These are phyloP conservation scores for Drosophila pseudotakahashii DNA, from an alignment of 2,888 invertebrate genomes.

Conservation along the genomic window DNA sequence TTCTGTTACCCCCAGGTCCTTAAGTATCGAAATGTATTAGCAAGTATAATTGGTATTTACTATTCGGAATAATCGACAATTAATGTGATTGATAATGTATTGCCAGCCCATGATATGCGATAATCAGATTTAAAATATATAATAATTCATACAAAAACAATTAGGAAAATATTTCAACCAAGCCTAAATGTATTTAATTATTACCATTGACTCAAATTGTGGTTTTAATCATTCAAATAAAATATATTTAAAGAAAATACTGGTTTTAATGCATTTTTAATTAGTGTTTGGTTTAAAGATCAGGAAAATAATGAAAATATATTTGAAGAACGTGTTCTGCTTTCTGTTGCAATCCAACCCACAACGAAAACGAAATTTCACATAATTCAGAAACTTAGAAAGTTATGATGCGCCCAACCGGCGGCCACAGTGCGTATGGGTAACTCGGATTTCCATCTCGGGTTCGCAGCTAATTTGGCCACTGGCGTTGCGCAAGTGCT, in stretches of 20 bases:
- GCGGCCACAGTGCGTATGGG: slow-evolving; percentile 50
- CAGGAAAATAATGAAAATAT: slow-evolving; percentile 5
- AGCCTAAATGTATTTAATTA: slow-evolving; percentile 15
- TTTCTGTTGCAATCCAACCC: no score
- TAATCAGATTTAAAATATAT: slow-evolving; percentile 14
- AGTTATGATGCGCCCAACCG: slow-evolving; percentile 18
- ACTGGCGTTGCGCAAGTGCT: slow-evolving; percentile 67
- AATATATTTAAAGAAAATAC: slow-evolving; percentile 6
- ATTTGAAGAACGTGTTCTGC: slow-evolving; percentile 29
- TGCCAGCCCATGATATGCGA: slow-evolving; percentile 47
- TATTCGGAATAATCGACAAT: slow-evolving; percentile 9
- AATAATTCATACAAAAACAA: slow-evolving; percentile 2
- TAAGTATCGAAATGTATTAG: not conserved
- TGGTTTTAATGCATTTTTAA: not conserved
- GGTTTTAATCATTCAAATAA: slow-evolving; percentile 26
- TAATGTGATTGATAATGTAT: slow-evolving; percentile 56
- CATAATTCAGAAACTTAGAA: slow-evolving; percentile 36
- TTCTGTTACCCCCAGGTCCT: not conserved
- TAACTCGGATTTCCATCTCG: slow-evolving; percentile 49
- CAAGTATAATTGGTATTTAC: not conserved
- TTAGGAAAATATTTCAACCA: slow-evolving; percentile 18
- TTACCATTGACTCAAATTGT: slow-evolving; percentile 10
- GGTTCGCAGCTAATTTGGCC: slow-evolving; percentile 51
- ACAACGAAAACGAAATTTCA: slow-evolving; percentile 14
- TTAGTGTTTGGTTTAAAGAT: not conserved